Conservation (phyloP, 2,113 vertebrate species). For the Microtus richardsoni region DNA sequence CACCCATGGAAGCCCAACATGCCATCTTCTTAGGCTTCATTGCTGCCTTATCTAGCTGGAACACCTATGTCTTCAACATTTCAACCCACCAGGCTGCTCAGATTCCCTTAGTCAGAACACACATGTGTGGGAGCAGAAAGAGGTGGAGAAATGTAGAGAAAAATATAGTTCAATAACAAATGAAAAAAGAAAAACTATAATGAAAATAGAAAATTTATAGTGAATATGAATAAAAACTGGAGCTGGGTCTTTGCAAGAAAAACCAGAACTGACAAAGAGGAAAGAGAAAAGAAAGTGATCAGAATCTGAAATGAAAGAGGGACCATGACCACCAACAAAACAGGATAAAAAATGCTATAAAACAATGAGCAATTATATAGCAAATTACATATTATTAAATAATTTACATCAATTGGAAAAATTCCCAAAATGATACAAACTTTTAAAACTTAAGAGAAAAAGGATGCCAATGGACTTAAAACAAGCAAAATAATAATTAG, state of each 20-base stretch:
- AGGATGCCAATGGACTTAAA: not conserved
- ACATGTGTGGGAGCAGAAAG: not conserved
- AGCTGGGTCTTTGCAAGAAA: not conserved
- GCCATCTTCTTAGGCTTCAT: not conserved
- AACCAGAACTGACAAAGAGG: constrained; percentile 5
- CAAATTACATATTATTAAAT: not conserved
- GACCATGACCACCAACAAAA: not conserved
- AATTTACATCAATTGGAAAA: not conserved
- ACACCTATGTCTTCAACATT: not conserved
- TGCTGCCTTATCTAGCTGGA: not conserved
- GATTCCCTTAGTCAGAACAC: not conserved
- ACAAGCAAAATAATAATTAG: not conserved
- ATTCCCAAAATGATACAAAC: not conserved
- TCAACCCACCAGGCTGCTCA: not conserved
- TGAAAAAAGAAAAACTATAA: not conserved
- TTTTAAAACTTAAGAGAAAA: not conserved
- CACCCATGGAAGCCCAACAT: not conserved
- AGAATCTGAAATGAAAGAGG: not conserved
- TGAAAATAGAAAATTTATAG: not conserved
- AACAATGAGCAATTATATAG: not conserved
- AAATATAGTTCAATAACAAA: too few species aligned
- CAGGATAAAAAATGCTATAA: not conserved
- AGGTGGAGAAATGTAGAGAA: not conserved
- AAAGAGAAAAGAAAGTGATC: not conserved
- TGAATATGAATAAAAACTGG: not conserved